Conservation (phyloP, 2,113 vertebrate species). For the Bettongia penicillata region DNA sequence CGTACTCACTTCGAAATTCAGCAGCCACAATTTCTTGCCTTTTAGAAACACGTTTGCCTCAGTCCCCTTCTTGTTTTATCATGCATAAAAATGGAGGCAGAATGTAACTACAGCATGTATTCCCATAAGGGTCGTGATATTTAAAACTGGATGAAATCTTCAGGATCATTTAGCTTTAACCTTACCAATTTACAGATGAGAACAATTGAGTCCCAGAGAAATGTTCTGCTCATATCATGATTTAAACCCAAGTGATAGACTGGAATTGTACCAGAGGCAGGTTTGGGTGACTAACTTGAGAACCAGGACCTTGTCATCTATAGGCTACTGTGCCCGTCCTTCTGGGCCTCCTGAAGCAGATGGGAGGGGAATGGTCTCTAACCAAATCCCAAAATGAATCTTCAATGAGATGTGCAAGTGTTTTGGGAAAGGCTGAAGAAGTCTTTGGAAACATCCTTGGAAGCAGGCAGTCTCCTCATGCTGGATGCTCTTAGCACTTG, state of each 20-base stretch:
- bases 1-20: not conserved
- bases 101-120: not conserved
- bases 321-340: not conserved
- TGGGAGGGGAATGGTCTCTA: not conserved
- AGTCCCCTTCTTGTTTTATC: not conserved
- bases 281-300: not conserved
- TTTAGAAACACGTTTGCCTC: not conserved
- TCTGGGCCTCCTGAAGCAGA: not conserved
- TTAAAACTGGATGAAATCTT: not conserved
- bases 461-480: not conserved
- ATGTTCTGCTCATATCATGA: not conserved
- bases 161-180: not conserved
- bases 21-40: not conserved
- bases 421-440: not conserved
- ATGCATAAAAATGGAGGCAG: not conserved
- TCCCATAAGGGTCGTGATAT: not conserved
- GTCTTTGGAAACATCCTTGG: no score
- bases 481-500: not conserved
- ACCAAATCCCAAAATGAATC: not conserved
- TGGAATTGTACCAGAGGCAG: not conserved
- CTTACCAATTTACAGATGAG: not conserved
- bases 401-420: not conserved
- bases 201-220: not conserved
- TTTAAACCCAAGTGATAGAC: not conserved
- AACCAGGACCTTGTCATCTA: not conserved